These are phyloP conservation scores for Falcunculus frontatus DNA, from an alignment of 2,113 vertebrate species.

Conservation along the genomic window DNA sequence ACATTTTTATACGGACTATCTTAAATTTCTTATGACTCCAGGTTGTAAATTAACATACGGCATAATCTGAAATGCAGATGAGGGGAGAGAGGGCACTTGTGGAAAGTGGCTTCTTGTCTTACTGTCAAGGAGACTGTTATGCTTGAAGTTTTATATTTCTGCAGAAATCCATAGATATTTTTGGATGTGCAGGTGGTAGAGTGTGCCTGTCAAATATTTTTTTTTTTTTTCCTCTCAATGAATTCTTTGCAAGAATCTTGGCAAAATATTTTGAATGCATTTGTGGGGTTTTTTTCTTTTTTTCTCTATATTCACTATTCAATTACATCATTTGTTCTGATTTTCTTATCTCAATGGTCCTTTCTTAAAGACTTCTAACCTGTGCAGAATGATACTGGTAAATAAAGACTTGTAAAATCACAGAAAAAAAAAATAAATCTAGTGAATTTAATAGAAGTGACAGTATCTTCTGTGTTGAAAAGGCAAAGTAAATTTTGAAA, in stretches of 20 bases:
- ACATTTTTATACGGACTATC: background rate
- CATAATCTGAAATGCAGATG: conserved; percentile 43
- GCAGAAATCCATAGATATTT: conserved; percentile 42
- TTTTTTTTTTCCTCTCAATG: background rate
- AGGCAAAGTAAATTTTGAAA: background rate
- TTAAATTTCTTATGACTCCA: background rate
- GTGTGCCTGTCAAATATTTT: background rate
- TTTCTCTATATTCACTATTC: background rate
- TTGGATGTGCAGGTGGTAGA: conserved; percentile 48
- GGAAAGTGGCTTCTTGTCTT: conserved; percentile 54
- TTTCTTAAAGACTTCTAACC: background rate
- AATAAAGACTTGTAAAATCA: background rate
- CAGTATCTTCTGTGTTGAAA: background rate
- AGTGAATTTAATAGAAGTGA: background rate
- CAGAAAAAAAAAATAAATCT: background rate
- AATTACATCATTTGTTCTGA: background rate
- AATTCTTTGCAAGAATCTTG: background rate
- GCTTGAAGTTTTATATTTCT: conserved; percentile 16
- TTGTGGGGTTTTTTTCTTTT: background rate
- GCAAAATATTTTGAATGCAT: background rate
- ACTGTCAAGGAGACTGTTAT: conserved; percentile 56
- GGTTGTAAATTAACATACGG: conserved; percentile 34
- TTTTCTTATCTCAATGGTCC: background rate
- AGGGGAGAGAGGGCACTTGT: conserved; percentile 54
- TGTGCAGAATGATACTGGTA: background rate